Evolutionary conservation across 2,888 invertebrate genomes (phyloP).

Genomic region (Coleophora flavipennella): DNA sequence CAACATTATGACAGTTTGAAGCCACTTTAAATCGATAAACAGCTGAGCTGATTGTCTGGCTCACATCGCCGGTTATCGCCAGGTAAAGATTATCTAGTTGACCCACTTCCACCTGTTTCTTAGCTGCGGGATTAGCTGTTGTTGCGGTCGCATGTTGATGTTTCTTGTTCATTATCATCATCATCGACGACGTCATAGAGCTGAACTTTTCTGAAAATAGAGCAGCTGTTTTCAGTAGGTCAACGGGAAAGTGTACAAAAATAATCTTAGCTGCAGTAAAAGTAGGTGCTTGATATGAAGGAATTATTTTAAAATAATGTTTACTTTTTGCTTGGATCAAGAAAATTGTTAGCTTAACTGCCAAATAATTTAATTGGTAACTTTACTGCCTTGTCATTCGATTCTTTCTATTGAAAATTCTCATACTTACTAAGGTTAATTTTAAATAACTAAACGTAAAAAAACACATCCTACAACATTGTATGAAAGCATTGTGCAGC

Average conservation of each 20-base stretch:
- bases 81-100: slow-evolving; percentile 37
- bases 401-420: too few relatives aligned
- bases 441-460: not conserved
- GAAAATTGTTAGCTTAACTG: too few relatives aligned
- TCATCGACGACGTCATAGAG: too few relatives aligned
- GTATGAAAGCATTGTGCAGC: not conserved
- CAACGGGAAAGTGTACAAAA: not conserved
- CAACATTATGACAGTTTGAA: slow-evolving; percentile 26
- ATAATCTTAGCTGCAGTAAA: not conserved
- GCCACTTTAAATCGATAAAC: slow-evolving; percentile 51
- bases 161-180: too few relatives aligned
- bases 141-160: too few relatives aligned
- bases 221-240: slow-evolving; percentile 5
- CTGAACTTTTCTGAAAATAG: slow-evolving; percentile 1
- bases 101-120: slow-evolving; percentile 29
- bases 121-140: not conserved
- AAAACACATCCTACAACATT: not conserved
- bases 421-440: not conserved
- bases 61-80: slow-evolving; percentile 32
- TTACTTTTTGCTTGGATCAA: too few relatives aligned
- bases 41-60: slow-evolving; percentile 44
- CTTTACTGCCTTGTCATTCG: too few relatives aligned
- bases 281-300: not conserved
- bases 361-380: too few relatives aligned
- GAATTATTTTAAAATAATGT: not conserved